Conservation (phyloP, 2,113 vertebrate species). For the Cynocephalus volans region DNA sequence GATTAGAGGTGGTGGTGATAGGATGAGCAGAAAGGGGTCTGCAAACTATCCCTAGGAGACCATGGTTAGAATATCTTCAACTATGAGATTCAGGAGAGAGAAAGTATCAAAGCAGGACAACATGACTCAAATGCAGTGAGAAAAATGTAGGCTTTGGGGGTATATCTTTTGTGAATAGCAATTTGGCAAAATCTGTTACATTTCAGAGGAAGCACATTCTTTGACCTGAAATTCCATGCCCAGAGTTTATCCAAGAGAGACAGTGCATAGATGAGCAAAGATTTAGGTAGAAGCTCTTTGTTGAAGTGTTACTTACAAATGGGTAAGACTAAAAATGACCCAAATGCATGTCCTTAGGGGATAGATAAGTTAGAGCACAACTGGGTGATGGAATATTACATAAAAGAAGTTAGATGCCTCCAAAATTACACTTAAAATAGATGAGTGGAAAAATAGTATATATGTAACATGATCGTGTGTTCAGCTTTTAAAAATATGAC, state of each 20-base stretch:
- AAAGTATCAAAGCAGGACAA: neutral
- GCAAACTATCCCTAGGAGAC: neutral
- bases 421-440: neutral
- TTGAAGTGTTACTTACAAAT: neutral
- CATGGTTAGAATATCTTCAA: neutral
- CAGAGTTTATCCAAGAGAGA: conserved; percentile 11
- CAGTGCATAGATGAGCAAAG: neutral
- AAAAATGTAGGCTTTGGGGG: neutral
- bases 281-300: neutral
- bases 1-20: neutral
- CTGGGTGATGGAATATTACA: neutral
- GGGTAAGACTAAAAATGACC: neutral
- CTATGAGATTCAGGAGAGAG: neutral
- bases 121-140: neutral
- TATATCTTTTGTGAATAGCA: neutral
- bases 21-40: neutral
- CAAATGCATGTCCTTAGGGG: neutral
- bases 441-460: neutral
- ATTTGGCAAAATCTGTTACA: neutral
- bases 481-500: neutral
- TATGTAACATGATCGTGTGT: no score
- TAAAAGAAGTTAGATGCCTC: neutral
- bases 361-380: neutral
- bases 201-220: conserved; percentile 43
- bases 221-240: neutral